Conservation (phyloP, 1,140 invertebrate genomes). For the Bathynomus jamesi region DNA sequence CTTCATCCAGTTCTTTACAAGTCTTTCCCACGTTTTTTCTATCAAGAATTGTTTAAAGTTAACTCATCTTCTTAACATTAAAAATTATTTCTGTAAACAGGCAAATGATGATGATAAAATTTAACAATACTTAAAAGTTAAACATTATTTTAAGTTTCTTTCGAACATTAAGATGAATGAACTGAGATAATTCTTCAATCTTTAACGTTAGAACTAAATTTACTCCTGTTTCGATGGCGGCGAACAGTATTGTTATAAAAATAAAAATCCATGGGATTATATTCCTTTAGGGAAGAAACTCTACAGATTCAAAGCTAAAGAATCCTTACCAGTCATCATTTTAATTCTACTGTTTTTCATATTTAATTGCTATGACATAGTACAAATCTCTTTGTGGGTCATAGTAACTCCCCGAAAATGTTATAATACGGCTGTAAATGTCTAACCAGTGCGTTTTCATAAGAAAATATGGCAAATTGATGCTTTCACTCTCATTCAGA, state of each 20-base stretch:
- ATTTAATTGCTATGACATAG: not conserved
- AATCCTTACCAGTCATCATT: not conserved
- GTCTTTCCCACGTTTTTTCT: not conserved
- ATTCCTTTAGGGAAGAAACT: not conserved
- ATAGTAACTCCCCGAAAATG: not conserved
- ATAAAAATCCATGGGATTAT: not conserved
- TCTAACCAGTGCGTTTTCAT: not conserved
- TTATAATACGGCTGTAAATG: not conserved
- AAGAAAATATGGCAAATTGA: not conserved
- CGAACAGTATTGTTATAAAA: not conserved
- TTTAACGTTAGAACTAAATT: not conserved
- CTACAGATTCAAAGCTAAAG: not conserved
- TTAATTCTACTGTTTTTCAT: not conserved
- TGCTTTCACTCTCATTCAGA: not conserved
- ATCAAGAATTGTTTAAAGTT: not conserved
- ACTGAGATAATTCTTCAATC: not conserved
- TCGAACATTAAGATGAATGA: too few species aligned
- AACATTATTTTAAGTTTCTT: too few species aligned
- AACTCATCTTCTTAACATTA: not conserved
- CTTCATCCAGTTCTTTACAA: not conserved
- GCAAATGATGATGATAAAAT: not conserved
- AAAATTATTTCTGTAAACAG: not conserved
- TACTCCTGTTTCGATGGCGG: not conserved
- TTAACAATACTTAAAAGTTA: not conserved
- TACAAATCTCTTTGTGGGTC: not conserved